Evolutionary conservation across 2,113 vertebrate genomes (phyloP).

Genomic region (cattle (Bos taurus)): DNA sequence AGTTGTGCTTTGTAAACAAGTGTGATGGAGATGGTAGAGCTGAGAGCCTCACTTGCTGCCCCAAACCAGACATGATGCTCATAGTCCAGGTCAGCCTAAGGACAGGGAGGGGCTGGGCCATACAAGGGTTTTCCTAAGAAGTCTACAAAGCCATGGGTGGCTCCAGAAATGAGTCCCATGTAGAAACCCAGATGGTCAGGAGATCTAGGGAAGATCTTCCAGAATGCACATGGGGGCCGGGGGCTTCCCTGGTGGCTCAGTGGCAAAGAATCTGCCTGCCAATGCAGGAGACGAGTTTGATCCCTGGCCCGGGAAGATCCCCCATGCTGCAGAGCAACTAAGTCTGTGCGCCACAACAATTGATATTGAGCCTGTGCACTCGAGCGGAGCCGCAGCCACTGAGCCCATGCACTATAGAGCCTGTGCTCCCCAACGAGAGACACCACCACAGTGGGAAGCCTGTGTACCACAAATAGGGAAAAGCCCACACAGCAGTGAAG

Average conservation of each 20-base stretch:
- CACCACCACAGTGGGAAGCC: background rate
- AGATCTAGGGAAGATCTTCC: background rate
- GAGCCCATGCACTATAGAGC: background rate
- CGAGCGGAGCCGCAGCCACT: background rate
- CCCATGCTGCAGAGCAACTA: background rate
- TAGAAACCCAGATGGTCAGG: background rate
- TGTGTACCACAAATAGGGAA: background rate
- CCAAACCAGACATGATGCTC: background rate
- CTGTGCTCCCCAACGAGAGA: background rate
- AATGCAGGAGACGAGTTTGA: background rate
- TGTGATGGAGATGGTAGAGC: background rate
- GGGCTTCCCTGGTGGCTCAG: background rate
- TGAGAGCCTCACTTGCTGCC: accelerated
- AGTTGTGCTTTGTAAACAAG: background rate
- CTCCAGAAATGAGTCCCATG: background rate
- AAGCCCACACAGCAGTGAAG: background rate
- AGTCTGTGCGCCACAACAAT: too few relatives aligned
- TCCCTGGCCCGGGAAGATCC: background rate
- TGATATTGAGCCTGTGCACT: background rate
- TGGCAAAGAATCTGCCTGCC: background rate
- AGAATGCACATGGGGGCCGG: background rate
- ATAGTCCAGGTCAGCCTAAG: background rate
- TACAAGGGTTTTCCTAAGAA: background rate
- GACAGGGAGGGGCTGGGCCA: background rate
- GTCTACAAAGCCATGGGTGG: background rate